These are phyloP conservation scores for Antheraea assamensis DNA, from an alignment of 2,888 invertebrate genomes.

Conservation along the genomic window DNA sequence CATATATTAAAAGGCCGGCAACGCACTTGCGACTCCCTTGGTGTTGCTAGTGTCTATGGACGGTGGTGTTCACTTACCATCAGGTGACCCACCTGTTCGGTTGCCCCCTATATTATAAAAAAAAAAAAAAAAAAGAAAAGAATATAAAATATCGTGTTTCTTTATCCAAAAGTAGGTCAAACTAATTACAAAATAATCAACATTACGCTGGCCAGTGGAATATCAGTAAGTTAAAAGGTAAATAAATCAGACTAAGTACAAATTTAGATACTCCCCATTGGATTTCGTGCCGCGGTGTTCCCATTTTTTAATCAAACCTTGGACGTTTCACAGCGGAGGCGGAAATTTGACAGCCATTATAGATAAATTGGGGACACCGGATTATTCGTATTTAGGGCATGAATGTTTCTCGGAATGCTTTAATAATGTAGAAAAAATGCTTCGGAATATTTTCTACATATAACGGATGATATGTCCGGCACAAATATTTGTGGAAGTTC, in stretches of 20 bases:
- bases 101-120: too few relatives aligned
- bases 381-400: slow-evolving; percentile 22
- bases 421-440: background rate
- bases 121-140: too few relatives aligned
- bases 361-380: background rate
- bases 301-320: background rate
- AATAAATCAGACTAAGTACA: background rate
- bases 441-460: background rate
- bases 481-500: background rate
- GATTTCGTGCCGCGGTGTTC: background rate
- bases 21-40: too few relatives aligned
- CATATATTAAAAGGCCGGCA: too few relatives aligned
- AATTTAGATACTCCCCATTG: background rate
- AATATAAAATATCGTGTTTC: too few relatives aligned
- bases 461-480: background rate
- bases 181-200: background rate
- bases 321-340: slow-evolving; percentile 23
- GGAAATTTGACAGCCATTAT: slow-evolving; percentile 24
- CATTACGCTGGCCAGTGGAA: background rate
- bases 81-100: too few relatives aligned
- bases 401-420: background rate
- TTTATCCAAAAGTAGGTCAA: background rate
- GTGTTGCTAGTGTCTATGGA: too few relatives aligned
- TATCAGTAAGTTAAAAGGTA: background rate
- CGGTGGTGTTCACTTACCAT: too few relatives aligned